These are phyloP conservation scores for Stegostoma tigrinum DNA, from an alignment of 2,113 vertebrate genomes.

Conservation along the genomic window DNA sequence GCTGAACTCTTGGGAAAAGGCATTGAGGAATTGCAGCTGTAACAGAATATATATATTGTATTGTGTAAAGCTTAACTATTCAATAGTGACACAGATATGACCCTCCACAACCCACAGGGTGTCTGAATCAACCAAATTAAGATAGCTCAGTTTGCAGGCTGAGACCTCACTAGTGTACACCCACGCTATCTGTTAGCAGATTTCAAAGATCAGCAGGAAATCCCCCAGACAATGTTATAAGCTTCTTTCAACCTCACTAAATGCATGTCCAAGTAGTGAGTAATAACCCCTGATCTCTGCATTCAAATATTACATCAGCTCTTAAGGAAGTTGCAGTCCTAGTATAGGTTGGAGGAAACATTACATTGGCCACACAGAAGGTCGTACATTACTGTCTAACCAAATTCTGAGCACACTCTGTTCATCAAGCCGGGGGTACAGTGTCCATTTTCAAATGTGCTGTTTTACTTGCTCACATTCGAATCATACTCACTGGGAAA, in stretches of 20 bases:
- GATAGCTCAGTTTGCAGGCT: not conserved
- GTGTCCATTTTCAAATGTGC: not conserved
- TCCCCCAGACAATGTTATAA: not conserved
- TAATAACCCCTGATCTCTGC: not conserved
- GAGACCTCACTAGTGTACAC: not conserved
- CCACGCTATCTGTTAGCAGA: not conserved
- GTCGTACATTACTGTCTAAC: not conserved
- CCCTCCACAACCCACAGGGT: not conserved
- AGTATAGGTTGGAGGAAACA: not conserved
- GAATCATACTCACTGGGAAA: not conserved
- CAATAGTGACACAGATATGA: not conserved
- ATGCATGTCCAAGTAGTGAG: not conserved
- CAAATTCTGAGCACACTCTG: not conserved
- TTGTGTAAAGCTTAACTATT: not conserved
- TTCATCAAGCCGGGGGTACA: not conserved
- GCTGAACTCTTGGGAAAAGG: not conserved
- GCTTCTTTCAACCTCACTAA: not conserved
- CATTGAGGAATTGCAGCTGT: not conserved
- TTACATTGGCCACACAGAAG: not conserved
- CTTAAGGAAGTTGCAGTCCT: not conserved
- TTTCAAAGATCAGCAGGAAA: not conserved
- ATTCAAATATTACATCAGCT: constrained; percentile 1
- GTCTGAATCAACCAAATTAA: not conserved
- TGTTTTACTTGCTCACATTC: not conserved
- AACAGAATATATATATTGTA: not conserved